phyloP scores from a whole-genome alignment of 2,888 invertebrate genomes.

The Trissonchulus sp. region DNA sequence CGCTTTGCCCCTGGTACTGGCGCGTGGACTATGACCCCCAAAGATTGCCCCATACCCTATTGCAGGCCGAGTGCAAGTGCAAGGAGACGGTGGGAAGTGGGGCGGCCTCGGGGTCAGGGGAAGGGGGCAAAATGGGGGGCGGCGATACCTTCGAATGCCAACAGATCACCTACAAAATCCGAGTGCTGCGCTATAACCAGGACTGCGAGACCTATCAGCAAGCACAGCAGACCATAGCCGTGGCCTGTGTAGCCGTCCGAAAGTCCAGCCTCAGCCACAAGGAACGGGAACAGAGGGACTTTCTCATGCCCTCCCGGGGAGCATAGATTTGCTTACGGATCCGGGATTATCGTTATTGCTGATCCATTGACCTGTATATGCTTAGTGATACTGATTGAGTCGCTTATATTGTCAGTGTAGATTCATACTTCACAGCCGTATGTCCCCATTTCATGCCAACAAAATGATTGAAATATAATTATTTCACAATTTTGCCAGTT shows the following conservation, averaged over 20 bases:
- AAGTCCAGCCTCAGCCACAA: background rate
- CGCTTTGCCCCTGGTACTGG: background rate
- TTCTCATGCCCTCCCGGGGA: background rate
- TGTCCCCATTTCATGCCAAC: no score
- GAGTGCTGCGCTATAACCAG: background rate
- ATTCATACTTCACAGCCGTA: no score
- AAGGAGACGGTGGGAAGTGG: no score
- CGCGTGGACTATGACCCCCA: background rate
- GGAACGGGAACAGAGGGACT: background rate
- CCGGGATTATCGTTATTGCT: no score
- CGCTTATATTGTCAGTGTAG: no score
- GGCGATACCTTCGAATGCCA: background rate
- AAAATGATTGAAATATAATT: no score
- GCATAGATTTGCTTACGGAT: background rate
- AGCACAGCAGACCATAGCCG: background rate
- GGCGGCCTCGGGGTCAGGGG: background rate
- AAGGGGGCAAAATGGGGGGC: no score
- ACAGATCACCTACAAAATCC: background rate
- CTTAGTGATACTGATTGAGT: no score
- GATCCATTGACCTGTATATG: no score
- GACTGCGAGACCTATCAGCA: background rate
- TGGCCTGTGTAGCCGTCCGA: background rate
- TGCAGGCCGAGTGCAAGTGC: conserved; percentile 3
- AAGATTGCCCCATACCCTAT: background rate
- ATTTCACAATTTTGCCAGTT: no score